phyloP scores from a whole-genome alignment of 2,113 vertebrate genomes.

The Pangasianodon gigas region DNA sequence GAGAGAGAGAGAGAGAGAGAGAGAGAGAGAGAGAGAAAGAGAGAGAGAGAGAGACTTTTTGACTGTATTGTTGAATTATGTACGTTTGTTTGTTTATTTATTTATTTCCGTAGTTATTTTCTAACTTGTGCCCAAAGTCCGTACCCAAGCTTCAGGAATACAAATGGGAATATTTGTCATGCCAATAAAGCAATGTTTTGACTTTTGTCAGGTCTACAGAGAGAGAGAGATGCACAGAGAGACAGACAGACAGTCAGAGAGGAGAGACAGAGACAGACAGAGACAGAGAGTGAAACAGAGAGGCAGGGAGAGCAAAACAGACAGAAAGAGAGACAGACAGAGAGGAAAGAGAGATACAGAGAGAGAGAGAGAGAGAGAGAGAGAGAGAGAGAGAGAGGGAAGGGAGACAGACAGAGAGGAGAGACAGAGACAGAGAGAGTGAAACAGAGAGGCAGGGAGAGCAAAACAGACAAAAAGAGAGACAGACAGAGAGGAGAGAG shows the following conservation, averaged over 20 bases:
- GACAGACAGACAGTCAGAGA: not conserved
- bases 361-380: not conserved
- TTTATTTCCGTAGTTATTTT: too few species aligned
- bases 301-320: not conserved
- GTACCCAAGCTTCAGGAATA: too few species aligned
- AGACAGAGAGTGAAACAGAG: not conserved
- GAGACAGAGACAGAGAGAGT: not conserved
- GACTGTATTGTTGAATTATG: too few species aligned
- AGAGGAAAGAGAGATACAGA: not conserved
- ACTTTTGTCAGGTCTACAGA: slow-evolving; percentile 28
- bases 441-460: not conserved
- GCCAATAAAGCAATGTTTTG: too few species aligned
- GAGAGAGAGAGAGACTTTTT: not conserved
- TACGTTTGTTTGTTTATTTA: too few species aligned
- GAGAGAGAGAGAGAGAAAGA: not conserved
- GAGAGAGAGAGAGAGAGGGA: not conserved
- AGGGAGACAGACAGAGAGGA: not conserved
- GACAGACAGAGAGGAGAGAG: not conserved
- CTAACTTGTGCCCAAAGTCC: too few species aligned
- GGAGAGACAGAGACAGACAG: not conserved
- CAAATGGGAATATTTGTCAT: too few species aligned
- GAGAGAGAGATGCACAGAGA: not conserved
- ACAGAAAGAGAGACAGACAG: not conserved
- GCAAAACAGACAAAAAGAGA: not conserved
- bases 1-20: not conserved